These are phyloP conservation scores for Epirrhoe alternata DNA, from an alignment of 2,888 invertebrate genomes.

Conservation along the genomic window DNA sequence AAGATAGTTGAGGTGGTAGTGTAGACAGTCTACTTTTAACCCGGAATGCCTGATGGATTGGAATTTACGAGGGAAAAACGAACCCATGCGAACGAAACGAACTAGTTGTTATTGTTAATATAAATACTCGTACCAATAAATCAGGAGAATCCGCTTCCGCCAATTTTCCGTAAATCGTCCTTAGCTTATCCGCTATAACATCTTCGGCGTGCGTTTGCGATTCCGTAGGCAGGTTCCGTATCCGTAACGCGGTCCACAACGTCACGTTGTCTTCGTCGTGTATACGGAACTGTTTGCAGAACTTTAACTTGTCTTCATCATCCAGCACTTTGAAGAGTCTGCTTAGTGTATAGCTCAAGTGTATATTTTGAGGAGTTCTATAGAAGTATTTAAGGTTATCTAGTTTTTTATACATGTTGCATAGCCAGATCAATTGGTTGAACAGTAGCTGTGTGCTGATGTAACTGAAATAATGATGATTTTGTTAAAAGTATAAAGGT, in stretches of 20 bases:
- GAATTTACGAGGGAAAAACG: too few species aligned
- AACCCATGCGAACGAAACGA: too few species aligned
- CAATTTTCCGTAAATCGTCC: slow-evolving; percentile 32
- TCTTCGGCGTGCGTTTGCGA: slow-evolving; percentile 48
- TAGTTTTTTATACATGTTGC: slow-evolving; percentile 62
- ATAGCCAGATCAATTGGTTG: slow-evolving; percentile 57
- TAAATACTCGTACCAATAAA: slow-evolving; percentile 46
- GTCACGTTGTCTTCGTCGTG: slow-evolving; percentile 52
- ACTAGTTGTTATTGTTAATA: background rate
- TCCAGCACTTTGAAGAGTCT: slow-evolving; percentile 58
- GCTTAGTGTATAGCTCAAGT: slow-evolving; percentile 57
- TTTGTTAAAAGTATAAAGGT: too few species aligned
- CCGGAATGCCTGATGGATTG: too few species aligned
- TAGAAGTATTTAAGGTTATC: slow-evolving; percentile 51
- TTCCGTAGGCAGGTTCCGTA: slow-evolving; percentile 58
- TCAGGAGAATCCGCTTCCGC: slow-evolving; percentile 25
- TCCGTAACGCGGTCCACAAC: slow-evolving; percentile 61
- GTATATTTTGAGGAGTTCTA: slow-evolving; percentile 63
- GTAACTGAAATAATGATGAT: slow-evolving; percentile 53
- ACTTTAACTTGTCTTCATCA: slow-evolving; percentile 56
- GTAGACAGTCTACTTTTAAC: too few species aligned
- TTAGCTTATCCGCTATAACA: slow-evolving; percentile 49
- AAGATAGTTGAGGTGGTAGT: too few species aligned
- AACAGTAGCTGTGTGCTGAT: slow-evolving; percentile 50
- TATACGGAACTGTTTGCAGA: slow-evolving; percentile 58